A percentile compares a stretch with the other conserved stretches of the same genome.
Conservation (phyloP, 1,140 invertebrate species). For the Caenorhabditis briggsae region DNA sequence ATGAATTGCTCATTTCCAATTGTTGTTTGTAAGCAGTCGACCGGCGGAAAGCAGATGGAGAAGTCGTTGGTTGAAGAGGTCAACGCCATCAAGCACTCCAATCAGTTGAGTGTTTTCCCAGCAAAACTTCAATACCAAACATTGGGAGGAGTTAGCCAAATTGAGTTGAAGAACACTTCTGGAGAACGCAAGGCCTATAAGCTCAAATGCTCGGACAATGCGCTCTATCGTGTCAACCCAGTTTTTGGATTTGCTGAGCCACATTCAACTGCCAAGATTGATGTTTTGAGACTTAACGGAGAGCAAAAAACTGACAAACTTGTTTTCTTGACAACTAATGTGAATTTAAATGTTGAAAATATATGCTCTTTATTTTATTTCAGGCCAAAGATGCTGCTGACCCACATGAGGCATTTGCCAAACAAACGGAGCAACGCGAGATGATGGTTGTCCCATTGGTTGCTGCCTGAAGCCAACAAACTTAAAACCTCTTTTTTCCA, state of each 20-base stretch:
- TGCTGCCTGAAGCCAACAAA: background rate
- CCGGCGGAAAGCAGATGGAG: background rate
- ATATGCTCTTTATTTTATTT: background rate
- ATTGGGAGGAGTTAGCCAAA: conserved; percentile 61
- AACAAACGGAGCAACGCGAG: conserved; percentile 26
- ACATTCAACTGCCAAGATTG: conserved; percentile 60
- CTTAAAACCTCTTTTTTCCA: conserved; percentile 28
- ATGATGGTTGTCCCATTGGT: conserved; percentile 42
- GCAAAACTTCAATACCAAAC: conserved; percentile 58
- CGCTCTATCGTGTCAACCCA: conserved; percentile 67
- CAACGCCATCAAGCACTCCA: conserved; percentile 29
- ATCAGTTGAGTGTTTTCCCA: conserved; percentile 51
- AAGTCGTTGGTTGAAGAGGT: conserved; percentile 2
- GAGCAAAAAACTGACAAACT: conserved; percentile 69
- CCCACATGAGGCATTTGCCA: conserved; percentile 40
- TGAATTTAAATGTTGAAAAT: background rate
- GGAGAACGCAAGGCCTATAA: conserved; percentile 66
- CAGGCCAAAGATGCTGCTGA: conserved; percentile 23
- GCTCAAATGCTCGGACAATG: conserved; percentile 69
- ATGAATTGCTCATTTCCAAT: background rate
- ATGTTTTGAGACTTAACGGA: conserved; percentile 70
- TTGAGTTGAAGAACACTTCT: conserved; percentile 64
- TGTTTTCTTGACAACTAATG: conserved; percentile 66
- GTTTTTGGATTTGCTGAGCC: conserved; percentile 66
- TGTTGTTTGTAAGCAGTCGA: conserved; percentile 19